Base-by-base conservation (phyloP, 2,797 vertebrate genomes). In the Rhinophrynus dorsalis region DNA sequence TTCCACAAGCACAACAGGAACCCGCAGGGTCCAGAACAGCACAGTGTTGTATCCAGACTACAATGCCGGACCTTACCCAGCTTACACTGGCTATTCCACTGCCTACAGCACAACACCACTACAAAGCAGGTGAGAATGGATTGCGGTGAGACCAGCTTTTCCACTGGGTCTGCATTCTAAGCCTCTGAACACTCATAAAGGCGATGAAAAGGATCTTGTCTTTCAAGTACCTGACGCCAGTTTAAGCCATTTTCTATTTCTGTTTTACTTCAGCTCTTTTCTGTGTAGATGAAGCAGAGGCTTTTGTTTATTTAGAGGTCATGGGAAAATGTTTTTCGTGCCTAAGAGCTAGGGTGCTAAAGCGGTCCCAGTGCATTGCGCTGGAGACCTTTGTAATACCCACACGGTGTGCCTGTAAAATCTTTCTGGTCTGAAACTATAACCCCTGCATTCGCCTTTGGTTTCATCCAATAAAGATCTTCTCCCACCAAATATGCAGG, bases 101-200 rank as follows among this genome's bases (percentile, higher is more conserved):
- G 79, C 86, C 63, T 91, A 92, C 71, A 90, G 90, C 81, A 87
- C 82, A 85, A 83, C 91, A 75, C 79, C 92, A 69, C 58, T 91
- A 81, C 94, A 95, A 67, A 92, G 79, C 93, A 95, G 96, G 96
- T 98, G 84, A 94, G 93, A 61, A 13, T 42, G 30, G 20, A 6
- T 6, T 55, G 21, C 24, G 3, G 51, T 30, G 15, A 9, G 32
- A 63, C 67, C 50, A 21, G 50, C 32, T 29, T 1, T 15, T 23
- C 44, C 3, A 20, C 42, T n/a, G 21, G 8, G 10, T 51, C 17
- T 40, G 52, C 24, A 68, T 68, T 68, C 33, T 23, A 15, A 1
- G 18, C 44, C 18, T 50, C 32, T 10, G 12, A 11, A 10, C 15
- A 38, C 30, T 18, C 51, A 32, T 2, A n/a, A 57, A 67, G 10